Conservation (phyloP, 2,113 vertebrate species). For the Zingel zingel region DNA sequence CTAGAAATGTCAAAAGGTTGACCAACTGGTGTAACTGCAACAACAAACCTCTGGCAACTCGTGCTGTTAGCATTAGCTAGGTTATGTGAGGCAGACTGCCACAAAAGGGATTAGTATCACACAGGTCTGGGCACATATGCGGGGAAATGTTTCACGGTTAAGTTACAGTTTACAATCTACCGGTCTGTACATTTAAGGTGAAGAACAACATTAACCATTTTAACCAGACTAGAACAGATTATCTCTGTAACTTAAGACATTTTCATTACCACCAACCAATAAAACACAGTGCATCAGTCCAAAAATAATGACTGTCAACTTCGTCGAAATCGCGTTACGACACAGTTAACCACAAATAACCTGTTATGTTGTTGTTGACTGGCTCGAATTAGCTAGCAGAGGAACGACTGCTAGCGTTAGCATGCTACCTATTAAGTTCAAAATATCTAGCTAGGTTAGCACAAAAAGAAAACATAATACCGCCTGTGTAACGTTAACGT, state of each 20-base stretch:
- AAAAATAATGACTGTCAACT: slow-evolving; percentile 42
- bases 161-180: not conserved
- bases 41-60: slow-evolving; percentile 13
- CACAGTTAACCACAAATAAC: slow-evolving; percentile 70
- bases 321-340: slow-evolving; percentile 65
- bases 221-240: not conserved
- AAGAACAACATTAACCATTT: slow-evolving; percentile 13
- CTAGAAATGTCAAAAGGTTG: not conserved
- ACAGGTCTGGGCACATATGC: slow-evolving; percentile 4
- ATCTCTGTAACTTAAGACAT: not conserved
- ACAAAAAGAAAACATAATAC: not conserved
- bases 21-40: not conserved
- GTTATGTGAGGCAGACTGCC: not conserved
- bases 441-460: not conserved
- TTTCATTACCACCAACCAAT: not conserved
- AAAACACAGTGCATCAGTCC: slow-evolving; percentile 3
- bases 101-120: slow-evolving; percentile 10
- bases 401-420: slow-evolving; percentile 54
- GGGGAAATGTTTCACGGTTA: not conserved
- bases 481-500: not conserved
- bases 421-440: slow-evolving; percentile 35
- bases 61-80: not conserved
- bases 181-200: not conserved
- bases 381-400: slow-evolving; percentile 56
- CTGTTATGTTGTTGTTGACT: slow-evolving; percentile 69